phyloP scores from a whole-genome alignment of 2,797 vertebrate genomes.

The Clarias fuscus region DNA sequence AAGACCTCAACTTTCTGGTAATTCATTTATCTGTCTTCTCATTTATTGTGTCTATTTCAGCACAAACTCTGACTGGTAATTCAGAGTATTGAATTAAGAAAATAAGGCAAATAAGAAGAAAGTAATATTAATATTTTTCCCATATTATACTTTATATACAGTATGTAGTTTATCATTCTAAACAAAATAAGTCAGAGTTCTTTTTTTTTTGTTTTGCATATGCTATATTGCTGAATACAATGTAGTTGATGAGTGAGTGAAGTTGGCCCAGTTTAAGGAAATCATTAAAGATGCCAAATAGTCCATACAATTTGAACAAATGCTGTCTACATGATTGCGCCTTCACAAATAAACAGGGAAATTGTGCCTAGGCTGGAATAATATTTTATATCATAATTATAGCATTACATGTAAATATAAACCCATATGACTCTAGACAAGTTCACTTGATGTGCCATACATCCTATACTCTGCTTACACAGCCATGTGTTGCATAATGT shows the following conservation, averaged over 20 bases:
- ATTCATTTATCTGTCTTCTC: neutral
- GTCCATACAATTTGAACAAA: neutral
- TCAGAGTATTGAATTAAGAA: too few relatives aligned
- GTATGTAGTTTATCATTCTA: neutral
- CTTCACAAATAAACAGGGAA: neutral
- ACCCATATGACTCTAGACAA: neutral
- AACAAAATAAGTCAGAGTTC: too few relatives aligned
- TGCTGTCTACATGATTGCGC: neutral
- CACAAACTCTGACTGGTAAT: neutral
- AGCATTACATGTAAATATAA: neutral
- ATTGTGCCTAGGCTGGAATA: neutral
- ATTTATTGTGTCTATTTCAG: slow-evolving; percentile 5
- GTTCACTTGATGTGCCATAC: neutral
- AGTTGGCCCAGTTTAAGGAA: neutral
- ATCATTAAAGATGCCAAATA: neutral
- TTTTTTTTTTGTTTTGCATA: neutral
- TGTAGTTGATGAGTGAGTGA: neutral
- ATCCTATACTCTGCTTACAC: neutral
- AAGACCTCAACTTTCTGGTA: slow-evolving; percentile 21
- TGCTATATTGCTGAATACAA: neutral
- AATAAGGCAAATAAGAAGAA: neutral
- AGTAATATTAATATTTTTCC: neutral
- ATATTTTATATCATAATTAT: too few relatives aligned
- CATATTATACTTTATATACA: too few relatives aligned
- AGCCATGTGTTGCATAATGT: slow-evolving; percentile 7